Evolutionary conservation across 2,888 invertebrate species (phyloP).

Genomic region (Sialis lutaria): DNA sequence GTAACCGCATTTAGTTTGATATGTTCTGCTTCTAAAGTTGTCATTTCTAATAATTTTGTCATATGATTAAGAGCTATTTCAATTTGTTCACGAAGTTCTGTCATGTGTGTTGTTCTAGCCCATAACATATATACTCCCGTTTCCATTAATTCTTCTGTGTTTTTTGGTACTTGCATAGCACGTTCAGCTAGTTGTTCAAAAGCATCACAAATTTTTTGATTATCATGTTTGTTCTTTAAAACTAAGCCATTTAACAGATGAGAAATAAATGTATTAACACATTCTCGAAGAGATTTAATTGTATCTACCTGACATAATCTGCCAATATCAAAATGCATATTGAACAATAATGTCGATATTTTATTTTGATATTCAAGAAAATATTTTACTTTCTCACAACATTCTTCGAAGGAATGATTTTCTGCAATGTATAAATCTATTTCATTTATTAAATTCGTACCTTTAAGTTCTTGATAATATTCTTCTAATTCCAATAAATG

Average conservation of each 20-base stretch:
- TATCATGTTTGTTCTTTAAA: slow-evolving; percentile 42
- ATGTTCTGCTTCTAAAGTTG: slow-evolving; percentile 54
- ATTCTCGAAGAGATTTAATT: slow-evolving; percentile 38
- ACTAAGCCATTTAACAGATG: slow-evolving; percentile 45
- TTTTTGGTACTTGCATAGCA: slow-evolving; percentile 54
- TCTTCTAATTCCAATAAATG: slow-evolving; percentile 9
- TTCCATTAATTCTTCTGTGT: slow-evolving; percentile 66
- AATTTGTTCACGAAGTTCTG: slow-evolving; percentile 51
- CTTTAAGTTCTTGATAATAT: slow-evolving; percentile 13
- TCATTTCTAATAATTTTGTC: slow-evolving; percentile 57
- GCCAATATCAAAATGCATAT: slow-evolving; percentile 50
- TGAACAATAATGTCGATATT: slow-evolving; percentile 41
- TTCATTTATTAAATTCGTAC: slow-evolving; percentile 18
- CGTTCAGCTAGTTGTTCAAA: slow-evolving; percentile 53
- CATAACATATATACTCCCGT: slow-evolving; percentile 65
- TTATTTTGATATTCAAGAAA: slow-evolving; percentile 40
- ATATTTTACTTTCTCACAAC: slow-evolving; percentile 39
- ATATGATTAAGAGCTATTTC: slow-evolving; percentile 44
- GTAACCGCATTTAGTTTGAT: slow-evolving; percentile 62
- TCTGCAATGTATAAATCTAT: slow-evolving; percentile 30
- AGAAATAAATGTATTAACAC: slow-evolving; percentile 37
- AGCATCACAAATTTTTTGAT: slow-evolving; percentile 46
- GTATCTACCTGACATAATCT: slow-evolving; percentile 43
- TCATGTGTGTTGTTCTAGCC: slow-evolving; percentile 55
- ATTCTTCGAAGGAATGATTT: slow-evolving; percentile 36